Evolutionary conservation across 2,113 vertebrate genomes (phyloP).

Genomic region (Columba livia): DNA sequence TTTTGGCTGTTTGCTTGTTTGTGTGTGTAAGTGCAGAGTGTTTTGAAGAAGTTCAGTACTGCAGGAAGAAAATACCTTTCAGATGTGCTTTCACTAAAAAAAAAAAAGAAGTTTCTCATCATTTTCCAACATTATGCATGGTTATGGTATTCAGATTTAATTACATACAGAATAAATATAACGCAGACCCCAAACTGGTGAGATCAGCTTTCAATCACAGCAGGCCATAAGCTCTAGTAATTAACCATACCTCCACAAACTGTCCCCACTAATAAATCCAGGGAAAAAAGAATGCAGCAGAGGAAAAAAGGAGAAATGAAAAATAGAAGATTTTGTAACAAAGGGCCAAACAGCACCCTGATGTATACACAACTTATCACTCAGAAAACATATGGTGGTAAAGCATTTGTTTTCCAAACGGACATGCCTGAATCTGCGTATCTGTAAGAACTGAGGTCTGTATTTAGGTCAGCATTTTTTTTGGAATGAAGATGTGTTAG

Average conservation of each 20-base stretch:
- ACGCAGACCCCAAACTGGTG: conserved; percentile 50
- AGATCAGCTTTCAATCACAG: conserved; percentile 70
- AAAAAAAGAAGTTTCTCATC: conserved; percentile 9
- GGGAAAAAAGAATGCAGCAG: conserved; percentile 16
- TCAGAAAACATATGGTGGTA: not conserved
- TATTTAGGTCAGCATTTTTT: not conserved
- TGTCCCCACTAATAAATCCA: conserved; percentile 51
- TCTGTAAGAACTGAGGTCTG: not conserved
- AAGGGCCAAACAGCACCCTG: not conserved
- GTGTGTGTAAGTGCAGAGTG: not conserved
- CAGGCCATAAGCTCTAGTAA: conserved; percentile 63
- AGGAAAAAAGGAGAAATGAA: not conserved
- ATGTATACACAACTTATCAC: not conserved
- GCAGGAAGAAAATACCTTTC: conserved; percentile 36
- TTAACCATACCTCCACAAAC: conserved; percentile 63
- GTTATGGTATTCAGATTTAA: conserved; percentile 64
- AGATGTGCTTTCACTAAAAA: not conserved
- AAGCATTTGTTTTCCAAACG: not conserved
- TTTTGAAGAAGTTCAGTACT: conserved; percentile 1
- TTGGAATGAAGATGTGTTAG: not conserved
- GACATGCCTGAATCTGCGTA: not conserved
- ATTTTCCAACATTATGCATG: conserved; percentile 58
- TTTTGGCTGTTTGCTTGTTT: not conserved
- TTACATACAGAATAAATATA: conserved; percentile 67
- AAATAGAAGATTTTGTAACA: conserved; percentile 6